Percentiles rank a stretch among this genome's conserved stretches.
Conservation (phyloP, 2,888 invertebrate species). For the Andrena chrysosceles region DNA sequence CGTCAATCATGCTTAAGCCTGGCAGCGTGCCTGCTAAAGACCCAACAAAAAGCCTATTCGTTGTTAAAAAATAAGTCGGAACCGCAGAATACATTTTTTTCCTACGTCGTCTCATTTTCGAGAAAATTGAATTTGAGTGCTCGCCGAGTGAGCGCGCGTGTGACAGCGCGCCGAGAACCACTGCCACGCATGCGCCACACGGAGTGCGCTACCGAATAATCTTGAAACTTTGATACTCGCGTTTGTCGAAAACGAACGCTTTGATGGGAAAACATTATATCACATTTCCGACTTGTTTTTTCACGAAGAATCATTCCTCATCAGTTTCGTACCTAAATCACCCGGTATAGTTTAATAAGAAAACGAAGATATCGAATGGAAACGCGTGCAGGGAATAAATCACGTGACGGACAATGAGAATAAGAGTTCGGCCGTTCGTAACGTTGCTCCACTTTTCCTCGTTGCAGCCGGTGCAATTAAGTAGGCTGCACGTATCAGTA, state of each 20-base stretch:
- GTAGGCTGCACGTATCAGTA: conserved; percentile 80
- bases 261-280: neutral
- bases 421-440: conserved; percentile 80
- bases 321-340: neutral
- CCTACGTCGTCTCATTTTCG: neutral
- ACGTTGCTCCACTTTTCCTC: conserved; percentile 81
- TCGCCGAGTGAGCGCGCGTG: neutral
- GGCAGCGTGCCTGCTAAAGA: neutral
- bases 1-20: neutral
- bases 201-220: neutral
- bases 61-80: neutral
- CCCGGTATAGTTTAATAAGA: neutral
- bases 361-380: neutral
- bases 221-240: neutral
- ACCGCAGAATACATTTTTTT: neutral
- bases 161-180: neutral
- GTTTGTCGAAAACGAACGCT: neutral
- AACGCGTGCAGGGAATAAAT: conserved; percentile 60
- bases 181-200: neutral
- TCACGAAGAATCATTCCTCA: neutral
- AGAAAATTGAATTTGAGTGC: neutral
- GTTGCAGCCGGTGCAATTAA: conserved; percentile 78
- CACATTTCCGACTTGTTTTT: neutral
- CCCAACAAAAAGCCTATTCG: neutral
- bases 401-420: conserved; percentile 64